phyloP scores from a whole-genome alignment of 2,113 vertebrate genomes.

The Geothlypis trichas region DNA sequence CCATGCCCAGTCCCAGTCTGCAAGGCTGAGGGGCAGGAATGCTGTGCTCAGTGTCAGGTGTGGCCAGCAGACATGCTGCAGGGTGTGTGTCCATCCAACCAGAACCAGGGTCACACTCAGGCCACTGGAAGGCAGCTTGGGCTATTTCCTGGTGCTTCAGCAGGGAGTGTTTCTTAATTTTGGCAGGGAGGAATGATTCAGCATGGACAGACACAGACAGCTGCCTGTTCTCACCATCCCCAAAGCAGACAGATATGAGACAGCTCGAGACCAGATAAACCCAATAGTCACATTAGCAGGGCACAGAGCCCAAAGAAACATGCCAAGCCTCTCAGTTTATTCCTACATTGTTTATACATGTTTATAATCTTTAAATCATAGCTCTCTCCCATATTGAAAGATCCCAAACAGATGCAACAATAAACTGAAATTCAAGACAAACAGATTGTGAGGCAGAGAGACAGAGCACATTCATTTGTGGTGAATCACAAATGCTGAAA shows the following conservation, averaged over 20 bases:
- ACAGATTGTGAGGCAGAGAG: conserved; percentile 11
- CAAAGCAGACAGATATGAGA: neutral
- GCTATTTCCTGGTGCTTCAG: neutral
- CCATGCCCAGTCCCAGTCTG: fast-evolving
- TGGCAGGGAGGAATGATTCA: neutral
- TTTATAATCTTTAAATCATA: neutral
- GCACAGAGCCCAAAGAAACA: neutral
- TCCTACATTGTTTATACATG: neutral
- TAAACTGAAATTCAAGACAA: conserved; percentile 30
- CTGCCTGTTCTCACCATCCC: neutral
- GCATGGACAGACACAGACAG: neutral
- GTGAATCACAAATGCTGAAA: conserved; percentile 32
- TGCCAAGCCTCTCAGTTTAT: neutral
- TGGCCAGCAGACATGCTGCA: neutral
- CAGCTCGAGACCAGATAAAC: neutral
- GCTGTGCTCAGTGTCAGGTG: neutral
- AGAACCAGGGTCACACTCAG: too few species aligned
- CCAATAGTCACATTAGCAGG: neutral
- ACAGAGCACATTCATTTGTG: neutral
- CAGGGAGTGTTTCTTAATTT: neutral
- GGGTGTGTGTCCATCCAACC: fast-evolving
- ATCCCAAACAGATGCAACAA: conserved; percentile 15
- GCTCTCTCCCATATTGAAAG: neutral
- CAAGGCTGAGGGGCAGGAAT: neutral
- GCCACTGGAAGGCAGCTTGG: neutral